Base-by-base conservation (phyloP, 2,888 invertebrate species). In the Meiosimyza decipiens region DNA sequence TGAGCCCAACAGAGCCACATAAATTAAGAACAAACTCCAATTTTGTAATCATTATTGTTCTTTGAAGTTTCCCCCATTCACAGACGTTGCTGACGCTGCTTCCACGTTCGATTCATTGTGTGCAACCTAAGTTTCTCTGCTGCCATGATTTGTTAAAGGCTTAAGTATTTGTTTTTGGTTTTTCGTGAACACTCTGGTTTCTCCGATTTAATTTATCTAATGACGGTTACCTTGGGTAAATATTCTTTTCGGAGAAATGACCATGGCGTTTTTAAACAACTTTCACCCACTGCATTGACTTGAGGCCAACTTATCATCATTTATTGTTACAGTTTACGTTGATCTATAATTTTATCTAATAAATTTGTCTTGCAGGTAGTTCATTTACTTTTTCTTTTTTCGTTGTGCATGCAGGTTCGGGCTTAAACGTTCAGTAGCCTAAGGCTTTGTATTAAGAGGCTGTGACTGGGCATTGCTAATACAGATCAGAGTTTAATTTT, bases 21-120 rank as follows among this genome's bases (percentile, higher is more conserved):
- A 65, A 71, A 65, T 64, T 59, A 65, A 51, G 64, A 65, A 33
- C 59, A 28, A 64, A 50, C 47, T 65, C 57, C 33, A 50, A 71
- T 51, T 65, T 57, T 28, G n/a, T 40, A 28, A 40, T 71, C 18
- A 62, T 64, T 55, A 16, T 28, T 50, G 51, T 69, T 22, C 4
- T 33, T 18, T 33, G 28, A 65, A 52, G 33, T 65, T 55, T 50
- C n/a, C 33, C 18, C 16, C 5, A 40, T 22, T 9, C 18, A 47
- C 33, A 47, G 13, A 9, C 33, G n/a, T 33, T 16, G 57, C n/a
- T 13, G 50, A 33, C 50, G 12, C 22, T 50, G 18, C 18, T 47
- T 28, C 16, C 18, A 49, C 5, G 54, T 15, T 67, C 22, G 28
- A 15, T 47, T 49, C 40, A 11, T 18, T 47, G 18, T 47, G 7